Conservation (phyloP, 2,888 invertebrate species). For the Epinotia bilunana region DNA sequence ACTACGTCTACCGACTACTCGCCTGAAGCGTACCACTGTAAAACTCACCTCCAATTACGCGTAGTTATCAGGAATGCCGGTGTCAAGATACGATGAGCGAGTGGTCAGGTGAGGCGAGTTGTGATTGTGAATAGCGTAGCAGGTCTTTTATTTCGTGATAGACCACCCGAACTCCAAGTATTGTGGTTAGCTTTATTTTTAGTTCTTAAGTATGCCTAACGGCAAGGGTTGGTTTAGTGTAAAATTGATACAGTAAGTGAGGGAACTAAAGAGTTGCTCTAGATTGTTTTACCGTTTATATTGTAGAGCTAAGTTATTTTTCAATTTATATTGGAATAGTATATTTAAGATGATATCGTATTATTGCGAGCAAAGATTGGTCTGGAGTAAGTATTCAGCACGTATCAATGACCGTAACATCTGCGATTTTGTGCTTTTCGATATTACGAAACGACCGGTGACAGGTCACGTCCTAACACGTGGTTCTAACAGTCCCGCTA, state of each 20-base stretch:
- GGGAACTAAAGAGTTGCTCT: neutral
- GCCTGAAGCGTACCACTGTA: neutral
- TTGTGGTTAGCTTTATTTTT: constrained; percentile 49
- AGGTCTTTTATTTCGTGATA: constrained; percentile 59
- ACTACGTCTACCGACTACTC: neutral
- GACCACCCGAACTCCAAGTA: constrained; percentile 70
- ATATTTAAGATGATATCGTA: neutral
- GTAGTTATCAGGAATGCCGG: neutral
- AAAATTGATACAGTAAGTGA: neutral
- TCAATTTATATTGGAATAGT: neutral
- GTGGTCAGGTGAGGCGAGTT: neutral
- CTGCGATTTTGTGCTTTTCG: neutral
- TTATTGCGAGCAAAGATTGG: neutral
- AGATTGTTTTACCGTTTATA: neutral
- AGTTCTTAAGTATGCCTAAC: constrained; percentile 46
- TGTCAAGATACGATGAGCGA: neutral
- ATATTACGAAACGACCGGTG: neutral
- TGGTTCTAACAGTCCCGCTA: too few species aligned
- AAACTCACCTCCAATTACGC: neutral
- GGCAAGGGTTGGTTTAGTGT: constrained; percentile 16
- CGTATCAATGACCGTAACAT: neutral
- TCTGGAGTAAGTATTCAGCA: neutral
- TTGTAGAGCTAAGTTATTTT: neutral
- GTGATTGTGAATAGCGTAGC: neutral
- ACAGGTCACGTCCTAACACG: too few species aligned